A percentile compares a stretch with the other conserved stretches of the same genome.
Conservation (phyloP, 2,113 vertebrate species). For the Mobula hypostoma region DNA sequence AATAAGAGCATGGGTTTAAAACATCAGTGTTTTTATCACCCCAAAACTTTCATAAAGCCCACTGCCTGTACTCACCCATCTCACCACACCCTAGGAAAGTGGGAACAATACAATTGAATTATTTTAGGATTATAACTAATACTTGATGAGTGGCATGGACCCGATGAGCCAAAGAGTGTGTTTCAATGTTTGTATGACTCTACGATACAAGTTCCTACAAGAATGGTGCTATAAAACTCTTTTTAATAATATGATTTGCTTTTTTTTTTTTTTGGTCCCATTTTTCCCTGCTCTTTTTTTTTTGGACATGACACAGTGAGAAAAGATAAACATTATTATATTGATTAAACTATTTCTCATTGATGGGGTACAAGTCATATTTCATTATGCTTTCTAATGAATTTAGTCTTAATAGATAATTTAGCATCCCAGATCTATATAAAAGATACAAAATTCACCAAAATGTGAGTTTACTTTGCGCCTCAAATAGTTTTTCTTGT, state of each 20-base stretch:
- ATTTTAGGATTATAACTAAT: no score
- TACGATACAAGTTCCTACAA: background rate
- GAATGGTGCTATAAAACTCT: background rate
- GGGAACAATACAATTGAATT: no score
- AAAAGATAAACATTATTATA: background rate
- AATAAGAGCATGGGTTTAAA: background rate
- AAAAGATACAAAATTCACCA: background rate
- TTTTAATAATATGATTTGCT: background rate
- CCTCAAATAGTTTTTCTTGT: background rate
- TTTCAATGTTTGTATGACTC: no score
- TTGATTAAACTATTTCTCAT: background rate
- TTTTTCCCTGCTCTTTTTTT: no score
- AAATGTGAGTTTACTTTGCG: background rate
- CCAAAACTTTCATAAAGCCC: background rate
- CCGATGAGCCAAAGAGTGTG: no score
- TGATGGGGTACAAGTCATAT: background rate
- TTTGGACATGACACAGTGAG: background rate
- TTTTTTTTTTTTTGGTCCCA: background rate
- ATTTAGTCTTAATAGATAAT: background rate
- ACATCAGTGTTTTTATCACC: background rate
- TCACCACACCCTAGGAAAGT: no score
- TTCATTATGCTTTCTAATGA: background rate
- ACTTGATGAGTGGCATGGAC: no score
- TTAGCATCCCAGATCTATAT: background rate
- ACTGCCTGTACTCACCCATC: no score